Conservation (phyloP, 2,888 invertebrate species). For the Tethea ocularis region DNA sequence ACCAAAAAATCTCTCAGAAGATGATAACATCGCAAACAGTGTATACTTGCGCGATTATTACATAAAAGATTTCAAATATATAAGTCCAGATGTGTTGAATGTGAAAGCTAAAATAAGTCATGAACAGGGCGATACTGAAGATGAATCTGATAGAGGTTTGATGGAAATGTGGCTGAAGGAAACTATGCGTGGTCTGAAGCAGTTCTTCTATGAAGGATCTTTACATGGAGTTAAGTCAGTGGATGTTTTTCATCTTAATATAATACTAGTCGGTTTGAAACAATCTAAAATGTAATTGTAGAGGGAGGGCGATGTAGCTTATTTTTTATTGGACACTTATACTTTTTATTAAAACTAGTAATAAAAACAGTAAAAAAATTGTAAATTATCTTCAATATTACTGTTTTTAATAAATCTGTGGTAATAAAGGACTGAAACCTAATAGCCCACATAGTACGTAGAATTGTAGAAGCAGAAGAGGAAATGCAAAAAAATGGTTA, state of each 20-base stretch:
- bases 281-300: too few relatives aligned
- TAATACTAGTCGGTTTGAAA: too few relatives aligned
- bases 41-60: slow-evolving; percentile 65
- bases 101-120: slow-evolving; percentile 10
- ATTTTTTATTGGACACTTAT: too few relatives aligned
- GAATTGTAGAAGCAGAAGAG: too few relatives aligned
- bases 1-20: slow-evolving; percentile 30
- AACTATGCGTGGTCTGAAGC: slow-evolving; percentile 65
- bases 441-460: too few relatives aligned
- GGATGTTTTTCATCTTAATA: neutral
- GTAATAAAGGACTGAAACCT: too few relatives aligned
- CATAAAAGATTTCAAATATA: slow-evolving; percentile 68
- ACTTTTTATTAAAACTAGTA: too few relatives aligned
- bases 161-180: slow-evolving; percentile 59
- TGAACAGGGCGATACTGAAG: slow-evolving; percentile 8
- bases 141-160: slow-evolving; percentile 28
- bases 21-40: slow-evolving; percentile 32
- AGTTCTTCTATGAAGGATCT: slow-evolving; percentile 73
- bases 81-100: slow-evolving; percentile 54
- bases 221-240: slow-evolving; percentile 79
- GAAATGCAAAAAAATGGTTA: too few relatives aligned
- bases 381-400: too few relatives aligned
- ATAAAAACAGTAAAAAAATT: too few relatives aligned
- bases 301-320: too few relatives aligned
- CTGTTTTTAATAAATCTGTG: too few relatives aligned